These are phyloP conservation scores for Melanostoma scalare DNA, from an alignment of 2,888 invertebrate genomes.

Conservation along the genomic window DNA sequence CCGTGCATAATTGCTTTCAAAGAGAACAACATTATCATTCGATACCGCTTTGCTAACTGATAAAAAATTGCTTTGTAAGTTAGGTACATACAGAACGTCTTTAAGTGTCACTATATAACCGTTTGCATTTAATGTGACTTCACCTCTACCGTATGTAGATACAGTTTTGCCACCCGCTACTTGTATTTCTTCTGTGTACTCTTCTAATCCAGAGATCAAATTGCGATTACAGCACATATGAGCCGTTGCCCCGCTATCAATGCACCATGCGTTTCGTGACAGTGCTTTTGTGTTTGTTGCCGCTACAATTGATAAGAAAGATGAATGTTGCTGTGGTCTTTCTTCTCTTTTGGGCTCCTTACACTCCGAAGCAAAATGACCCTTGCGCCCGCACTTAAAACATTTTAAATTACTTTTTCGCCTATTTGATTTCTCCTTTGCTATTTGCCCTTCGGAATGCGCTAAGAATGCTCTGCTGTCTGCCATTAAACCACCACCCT, in stretches of 20 bases:
- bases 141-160: too few relatives aligned
- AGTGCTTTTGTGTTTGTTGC: background rate
- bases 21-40: too few relatives aligned
- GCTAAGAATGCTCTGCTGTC: background rate
- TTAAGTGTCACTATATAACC: too few relatives aligned
- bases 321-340: background rate
- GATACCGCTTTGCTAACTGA: too few relatives aligned
- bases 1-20: too few relatives aligned
- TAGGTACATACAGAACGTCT: too few relatives aligned
- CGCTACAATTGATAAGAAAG: conserved; percentile 8
- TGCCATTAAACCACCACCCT: background rate
- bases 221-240: conserved; percentile 32
- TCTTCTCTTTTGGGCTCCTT: background rate
- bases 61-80: too few relatives aligned
- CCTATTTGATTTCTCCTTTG: background rate
- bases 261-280: conserved; percentile 30
- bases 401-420: background rate
- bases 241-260: conserved; percentile 47
- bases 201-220: too few relatives aligned
- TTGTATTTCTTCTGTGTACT: too few relatives aligned
- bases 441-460: background rate
- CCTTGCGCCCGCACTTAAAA: background rate
- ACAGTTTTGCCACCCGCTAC: too few relatives aligned
- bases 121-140: too few relatives aligned
- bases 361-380: conserved; percentile 1